Base-by-base conservation (phyloP, 2,888 invertebrate species). In the Hanleya hanleyi region DNA sequence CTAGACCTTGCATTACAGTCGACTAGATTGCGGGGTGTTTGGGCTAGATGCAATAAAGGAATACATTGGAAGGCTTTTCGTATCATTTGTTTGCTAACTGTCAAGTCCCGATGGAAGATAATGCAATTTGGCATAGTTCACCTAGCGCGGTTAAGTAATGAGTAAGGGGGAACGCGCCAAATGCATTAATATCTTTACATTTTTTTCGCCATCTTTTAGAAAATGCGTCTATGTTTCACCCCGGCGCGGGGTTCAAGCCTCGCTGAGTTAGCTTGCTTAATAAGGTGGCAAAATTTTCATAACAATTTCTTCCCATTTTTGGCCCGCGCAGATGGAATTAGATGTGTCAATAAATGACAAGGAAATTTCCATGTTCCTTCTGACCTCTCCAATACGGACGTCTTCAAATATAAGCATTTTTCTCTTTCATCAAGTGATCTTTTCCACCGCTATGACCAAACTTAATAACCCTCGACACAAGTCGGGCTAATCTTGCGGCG, bases 361-460 rank as follows among this genome's bases (percentile, higher is more conserved):
- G 47, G 47, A 47, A 47, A 47, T 47, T 47, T 47, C 41, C 57
- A 22, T 57, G 57, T 57, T 57, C 12, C 12, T 57, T 57, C 29
- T 57, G 57, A 57, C 57, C 57, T 57, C 32, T 57, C 57, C 57
- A 32, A 57, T 57, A 57, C 29, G 57, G 29, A 57, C 22, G 26
- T 57, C 57, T 57, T 57, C 57, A 29, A 57, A 57, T 57, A 57
- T 57, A 57, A 18, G 29, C 57, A 22, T 29, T 57, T 15, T 57
- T 57, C 57, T 57, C 12, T 26, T 29, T 29, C 26, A 57, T 57
- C 29, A 57, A 57, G 29, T 57, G 32, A 29, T 57, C 57, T 22
- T 57, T 29, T 29, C 29, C 32, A 29, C 57, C 12, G 22, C 57
- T 15, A 29, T 18, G 29, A 26, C 22, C 15, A 57, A 57, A n/a